Percentiles rank a stretch among this genome's conserved stretches.
Conservation (phyloP, 35 echinoderm and acorn worm genomes). For the Anneissia japonica region DNA sequence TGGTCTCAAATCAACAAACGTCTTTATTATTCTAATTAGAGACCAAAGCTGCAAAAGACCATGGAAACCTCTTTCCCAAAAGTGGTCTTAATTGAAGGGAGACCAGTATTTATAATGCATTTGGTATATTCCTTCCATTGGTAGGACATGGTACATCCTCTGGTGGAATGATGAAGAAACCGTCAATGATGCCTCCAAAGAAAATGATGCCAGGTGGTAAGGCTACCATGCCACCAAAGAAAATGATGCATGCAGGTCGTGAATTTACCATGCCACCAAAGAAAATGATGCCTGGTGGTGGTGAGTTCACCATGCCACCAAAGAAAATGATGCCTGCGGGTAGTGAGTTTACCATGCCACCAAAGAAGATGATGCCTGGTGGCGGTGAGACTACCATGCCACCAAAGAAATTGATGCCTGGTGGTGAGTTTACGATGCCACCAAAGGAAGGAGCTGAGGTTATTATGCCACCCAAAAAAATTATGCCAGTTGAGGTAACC, state of each 20-base stretch:
- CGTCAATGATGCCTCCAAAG: slow-evolving; percentile 9
- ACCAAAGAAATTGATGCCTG: slow-evolving; percentile 28
- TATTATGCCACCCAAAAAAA: slow-evolving; percentile 37
- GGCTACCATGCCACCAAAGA: slow-evolving; percentile 40
- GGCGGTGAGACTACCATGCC: slow-evolving; percentile 39
- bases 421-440: slow-evolving; percentile 20
- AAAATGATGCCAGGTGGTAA: slow-evolving; percentile 20
- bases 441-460: not conserved
- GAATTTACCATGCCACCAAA: slow-evolving; percentile 35
- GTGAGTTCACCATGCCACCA: slow-evolving; percentile 24
- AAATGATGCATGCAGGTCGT: slow-evolving; percentile 10
- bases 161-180: not conserved
- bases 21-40: no score
- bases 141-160: not conserved
- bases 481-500: slow-evolving; percentile 18
- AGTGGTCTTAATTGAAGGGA: no score
- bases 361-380: slow-evolving; percentile 29
- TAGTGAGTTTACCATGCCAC: slow-evolving; percentile 38
- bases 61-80: no score
- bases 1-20: no score
- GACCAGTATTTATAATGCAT: not conserved
- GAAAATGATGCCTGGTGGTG: slow-evolving; percentile 9
- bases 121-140: not conserved
- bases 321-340: slow-evolving; percentile 27
- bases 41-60: no score